These are phyloP conservation scores for Xenopus petersii DNA, from an alignment of 2,797 vertebrate species.

Conservation along the genomic window DNA sequence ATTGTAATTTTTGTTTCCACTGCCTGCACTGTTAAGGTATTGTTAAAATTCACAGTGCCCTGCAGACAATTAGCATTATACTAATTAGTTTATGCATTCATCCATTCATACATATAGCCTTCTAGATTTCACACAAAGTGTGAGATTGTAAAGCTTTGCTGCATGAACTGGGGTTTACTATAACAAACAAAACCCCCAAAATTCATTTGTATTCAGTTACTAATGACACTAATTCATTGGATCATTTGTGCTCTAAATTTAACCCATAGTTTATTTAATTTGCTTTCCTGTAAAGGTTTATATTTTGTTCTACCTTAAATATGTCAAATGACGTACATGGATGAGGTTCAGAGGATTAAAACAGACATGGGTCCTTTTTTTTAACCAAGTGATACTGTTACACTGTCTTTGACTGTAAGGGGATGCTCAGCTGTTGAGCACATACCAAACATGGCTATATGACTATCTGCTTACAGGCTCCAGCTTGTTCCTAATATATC, in stretches of 20 bases:
- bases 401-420: conserved; percentile 52
- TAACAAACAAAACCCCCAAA: too few relatives aligned
- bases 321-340: conserved; percentile 42
- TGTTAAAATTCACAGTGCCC: too few relatives aligned
- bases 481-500: conserved; percentile 61
- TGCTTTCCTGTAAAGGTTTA: conserved; percentile 30
- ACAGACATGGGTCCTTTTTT: conserved; percentile 45
- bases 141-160: too few relatives aligned
- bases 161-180: too few relatives aligned
- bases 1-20: too few relatives aligned
- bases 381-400: conserved; percentile 54
- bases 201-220: conserved; percentile 8
- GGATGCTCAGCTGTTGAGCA: conserved; percentile 59
- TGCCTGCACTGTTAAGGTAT: too few relatives aligned
- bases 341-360: conserved; percentile 51
- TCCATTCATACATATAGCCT: too few relatives aligned
- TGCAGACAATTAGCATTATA: too few relatives aligned
- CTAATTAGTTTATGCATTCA: too few relatives aligned
- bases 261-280: conserved; percentile 23
- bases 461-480: conserved; percentile 52
- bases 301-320: conserved; percentile 48
- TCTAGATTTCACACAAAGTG: too few relatives aligned
- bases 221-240: conserved; percentile 5
- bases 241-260: conserved; percentile 16
- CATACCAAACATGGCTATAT: conserved; percentile 61